Evolutionary conservation across 1,140 invertebrate genomes (phyloP).

Genomic region (Orchesella cincta): DNA sequence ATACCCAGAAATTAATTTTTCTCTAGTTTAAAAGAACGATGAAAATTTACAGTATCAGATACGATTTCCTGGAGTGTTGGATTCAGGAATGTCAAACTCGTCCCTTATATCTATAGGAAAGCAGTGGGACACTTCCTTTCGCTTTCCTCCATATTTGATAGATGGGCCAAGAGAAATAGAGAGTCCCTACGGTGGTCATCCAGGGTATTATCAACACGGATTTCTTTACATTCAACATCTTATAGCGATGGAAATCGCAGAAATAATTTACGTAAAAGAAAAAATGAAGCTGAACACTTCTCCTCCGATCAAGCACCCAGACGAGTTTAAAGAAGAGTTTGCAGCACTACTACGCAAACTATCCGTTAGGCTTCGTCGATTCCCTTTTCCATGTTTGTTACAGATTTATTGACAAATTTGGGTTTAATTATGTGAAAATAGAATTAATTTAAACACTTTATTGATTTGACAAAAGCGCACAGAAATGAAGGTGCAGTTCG

Average conservation of each 20-base stretch:
- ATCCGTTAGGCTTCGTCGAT: background rate
- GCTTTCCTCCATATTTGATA: background rate
- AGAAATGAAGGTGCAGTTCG: background rate
- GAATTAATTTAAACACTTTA: no score
- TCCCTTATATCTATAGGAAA: background rate
- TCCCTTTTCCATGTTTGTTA: conserved; percentile 1
- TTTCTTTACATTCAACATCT: background rate
- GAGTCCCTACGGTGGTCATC: background rate
- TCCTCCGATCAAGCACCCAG: background rate
- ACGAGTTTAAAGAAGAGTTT: background rate
- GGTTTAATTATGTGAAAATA: no score
- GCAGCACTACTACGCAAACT: background rate
- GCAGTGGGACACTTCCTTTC: background rate
- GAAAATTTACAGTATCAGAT: no score
- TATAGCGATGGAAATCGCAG: background rate
- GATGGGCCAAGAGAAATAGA: background rate
- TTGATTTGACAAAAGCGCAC: background rate
- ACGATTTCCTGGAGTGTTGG: background rate
- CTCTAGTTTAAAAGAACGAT: no score
- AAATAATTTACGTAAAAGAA: background rate
- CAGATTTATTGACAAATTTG: no score
- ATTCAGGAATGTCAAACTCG: no score
- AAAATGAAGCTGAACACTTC: no score
- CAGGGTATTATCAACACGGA: conserved; percentile 1
- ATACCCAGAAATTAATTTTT: no score